These are phyloP conservation scores for Trypoxylus dichotomus DNA, from an alignment of 1,140 invertebrate genomes.

Conservation along the genomic window DNA sequence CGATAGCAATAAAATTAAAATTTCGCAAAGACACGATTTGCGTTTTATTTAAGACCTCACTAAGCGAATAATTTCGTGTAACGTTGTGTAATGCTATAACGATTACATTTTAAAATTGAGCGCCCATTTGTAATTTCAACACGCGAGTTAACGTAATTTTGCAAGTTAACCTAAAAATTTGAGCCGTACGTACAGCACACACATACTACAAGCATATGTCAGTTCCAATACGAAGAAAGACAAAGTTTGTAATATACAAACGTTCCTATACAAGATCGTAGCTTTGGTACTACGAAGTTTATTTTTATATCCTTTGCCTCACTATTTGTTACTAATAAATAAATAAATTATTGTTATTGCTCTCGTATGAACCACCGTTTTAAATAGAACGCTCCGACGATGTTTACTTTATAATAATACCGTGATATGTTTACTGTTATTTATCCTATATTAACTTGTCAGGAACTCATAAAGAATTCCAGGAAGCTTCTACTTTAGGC, in stretches of 20 bases:
- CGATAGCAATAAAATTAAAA: neutral
- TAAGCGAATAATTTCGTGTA: neutral
- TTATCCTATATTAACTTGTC: neutral
- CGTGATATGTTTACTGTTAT: neutral
- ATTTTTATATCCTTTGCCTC: neutral
- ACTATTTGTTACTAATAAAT: neutral
- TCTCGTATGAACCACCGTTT: neutral
- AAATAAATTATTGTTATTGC: neutral
- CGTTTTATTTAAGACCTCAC: neutral
- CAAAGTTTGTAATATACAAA: no score
- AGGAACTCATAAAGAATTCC: conserved; percentile 1
- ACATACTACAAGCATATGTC: neutral
- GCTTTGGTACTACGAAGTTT: neutral
- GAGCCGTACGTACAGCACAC: no score
- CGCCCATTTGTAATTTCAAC: neutral
- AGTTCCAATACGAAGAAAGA: neutral
- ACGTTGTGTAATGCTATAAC: neutral
- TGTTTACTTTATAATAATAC: conserved; percentile 4
- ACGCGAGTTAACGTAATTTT: neutral
- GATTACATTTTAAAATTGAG: conserved; percentile 4
- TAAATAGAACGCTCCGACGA: neutral
- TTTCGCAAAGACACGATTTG: neutral
- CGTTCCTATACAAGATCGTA: neutral
- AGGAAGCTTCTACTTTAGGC: neutral
- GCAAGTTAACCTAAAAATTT: neutral